Conservation (phyloP, 2,888 invertebrate species). For the Pterobdella sp. region DNA sequence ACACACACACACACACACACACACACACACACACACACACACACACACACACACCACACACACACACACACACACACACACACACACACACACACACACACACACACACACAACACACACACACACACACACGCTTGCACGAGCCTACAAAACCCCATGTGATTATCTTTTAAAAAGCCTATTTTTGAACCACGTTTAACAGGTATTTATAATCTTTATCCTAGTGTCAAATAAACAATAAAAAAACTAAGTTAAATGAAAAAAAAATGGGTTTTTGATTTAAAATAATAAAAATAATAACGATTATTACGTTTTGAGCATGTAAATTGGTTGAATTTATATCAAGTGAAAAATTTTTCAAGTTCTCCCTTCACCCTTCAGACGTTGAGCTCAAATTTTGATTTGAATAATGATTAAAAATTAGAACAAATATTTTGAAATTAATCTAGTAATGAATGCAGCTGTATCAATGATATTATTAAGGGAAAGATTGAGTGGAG, state of each 20-base stretch:
- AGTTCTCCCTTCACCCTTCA: background rate
- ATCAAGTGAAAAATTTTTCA: too few relatives aligned
- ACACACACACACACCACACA: background rate
- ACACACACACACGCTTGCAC: background rate
- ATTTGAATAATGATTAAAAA: too few relatives aligned
- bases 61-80: constrained; percentile 21
- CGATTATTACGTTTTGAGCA: background rate
- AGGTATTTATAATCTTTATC: background rate
- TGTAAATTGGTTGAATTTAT: background rate
- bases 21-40: constrained; percentile 13
- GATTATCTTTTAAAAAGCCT: background rate
- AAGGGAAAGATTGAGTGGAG: too few relatives aligned
- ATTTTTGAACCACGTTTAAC: background rate
- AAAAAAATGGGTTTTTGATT: background rate
- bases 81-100: constrained; percentile 15
- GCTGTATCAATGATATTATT: too few relatives aligned
- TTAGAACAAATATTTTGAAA: too few relatives aligned
- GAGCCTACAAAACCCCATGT: background rate
- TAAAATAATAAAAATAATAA: background rate
- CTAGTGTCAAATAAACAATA: too few relatives aligned
- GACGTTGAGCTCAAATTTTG: background rate
- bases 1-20: constrained; percentile 12
- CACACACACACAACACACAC: constrained; percentile 12
- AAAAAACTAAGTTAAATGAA: too few relatives aligned
- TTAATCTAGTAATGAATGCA: too few relatives aligned